Conservation (phyloP, 2,888 invertebrate species). For the Tenthredo amoena region DNA sequence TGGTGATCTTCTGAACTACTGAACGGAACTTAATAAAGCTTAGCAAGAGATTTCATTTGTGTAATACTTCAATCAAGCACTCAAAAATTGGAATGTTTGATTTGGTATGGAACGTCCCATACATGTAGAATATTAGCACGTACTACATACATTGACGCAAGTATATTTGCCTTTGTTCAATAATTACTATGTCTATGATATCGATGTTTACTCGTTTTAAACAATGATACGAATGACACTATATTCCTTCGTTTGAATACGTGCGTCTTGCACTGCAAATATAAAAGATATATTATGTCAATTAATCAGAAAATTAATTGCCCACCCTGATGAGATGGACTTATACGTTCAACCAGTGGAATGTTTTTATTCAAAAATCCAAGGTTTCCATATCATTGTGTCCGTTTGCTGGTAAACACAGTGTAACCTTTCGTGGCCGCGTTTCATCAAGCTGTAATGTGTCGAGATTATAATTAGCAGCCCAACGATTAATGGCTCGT, state of each 20-base stretch:
- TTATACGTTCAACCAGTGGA: background rate
- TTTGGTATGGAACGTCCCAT: too few relatives aligned
- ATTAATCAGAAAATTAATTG: background rate
- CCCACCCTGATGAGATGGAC: background rate
- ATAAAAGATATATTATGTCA: background rate
- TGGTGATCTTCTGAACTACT: background rate
- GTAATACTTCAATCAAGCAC: background rate
- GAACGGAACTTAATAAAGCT: background rate
- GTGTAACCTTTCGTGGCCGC: background rate
- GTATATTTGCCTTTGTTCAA: background rate
- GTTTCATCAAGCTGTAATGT: background rate
- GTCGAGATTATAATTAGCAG: background rate
- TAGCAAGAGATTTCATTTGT: background rate
- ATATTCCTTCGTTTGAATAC: background rate
- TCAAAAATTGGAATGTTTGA: too few relatives aligned
- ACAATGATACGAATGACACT: background rate
- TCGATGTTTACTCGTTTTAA: conserved; percentile 22
- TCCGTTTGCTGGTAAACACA: background rate
- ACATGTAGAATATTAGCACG: background rate
- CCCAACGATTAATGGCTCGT: background rate
- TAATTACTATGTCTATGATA: background rate
- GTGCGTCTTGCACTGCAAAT: background rate
- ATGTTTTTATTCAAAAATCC: background rate
- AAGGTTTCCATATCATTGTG: background rate
- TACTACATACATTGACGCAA: background rate